phyloP scores from a whole-genome alignment of 2,888 invertebrate species.

The Gymnocheta viridis region DNA sequence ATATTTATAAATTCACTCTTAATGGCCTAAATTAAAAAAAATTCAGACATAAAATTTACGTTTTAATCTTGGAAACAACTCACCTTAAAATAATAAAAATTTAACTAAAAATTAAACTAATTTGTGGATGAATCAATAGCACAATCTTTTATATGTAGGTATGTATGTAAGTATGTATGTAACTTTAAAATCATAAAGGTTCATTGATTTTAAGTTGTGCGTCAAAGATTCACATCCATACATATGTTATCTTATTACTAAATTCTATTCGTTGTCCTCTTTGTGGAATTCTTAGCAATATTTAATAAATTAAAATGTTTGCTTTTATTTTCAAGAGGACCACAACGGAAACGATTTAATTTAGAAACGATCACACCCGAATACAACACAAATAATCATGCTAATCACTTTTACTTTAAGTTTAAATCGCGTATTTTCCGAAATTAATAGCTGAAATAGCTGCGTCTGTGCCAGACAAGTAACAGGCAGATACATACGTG shows the following conservation, averaged over 20 bases:
- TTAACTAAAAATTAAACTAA: constrained; percentile 30
- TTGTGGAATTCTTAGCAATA: constrained; percentile 20
- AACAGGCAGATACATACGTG: not conserved
- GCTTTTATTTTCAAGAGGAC: constrained; percentile 33
- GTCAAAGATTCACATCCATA: not conserved
- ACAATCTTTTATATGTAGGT: too few species aligned
- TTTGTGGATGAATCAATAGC: constrained; percentile 4
- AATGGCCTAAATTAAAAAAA: constrained; percentile 48
- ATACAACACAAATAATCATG: constrained; percentile 36
- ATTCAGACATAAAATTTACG: not conserved
- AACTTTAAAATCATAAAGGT: constrained; percentile 28
- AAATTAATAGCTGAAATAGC: constrained; percentile 11
- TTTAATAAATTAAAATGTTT: constrained; percentile 23
- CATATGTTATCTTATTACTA: not conserved
- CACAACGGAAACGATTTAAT: constrained; percentile 33
- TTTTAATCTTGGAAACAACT: constrained; percentile 5
- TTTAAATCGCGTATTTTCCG: constrained; percentile 49
- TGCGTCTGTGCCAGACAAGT: not conserved
- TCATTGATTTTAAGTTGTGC: constrained; percentile 18
- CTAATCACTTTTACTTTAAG: constrained; percentile 62
- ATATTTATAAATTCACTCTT: constrained; percentile 4
- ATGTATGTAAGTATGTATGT: constrained; percentile 9
- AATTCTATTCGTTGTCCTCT: constrained; percentile 9
- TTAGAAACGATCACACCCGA: constrained; percentile 55
- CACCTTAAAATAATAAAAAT: constrained; percentile 30